phyloP scores from a whole-genome alignment of 1,140 invertebrate species.

The Ceratina japonica region DNA sequence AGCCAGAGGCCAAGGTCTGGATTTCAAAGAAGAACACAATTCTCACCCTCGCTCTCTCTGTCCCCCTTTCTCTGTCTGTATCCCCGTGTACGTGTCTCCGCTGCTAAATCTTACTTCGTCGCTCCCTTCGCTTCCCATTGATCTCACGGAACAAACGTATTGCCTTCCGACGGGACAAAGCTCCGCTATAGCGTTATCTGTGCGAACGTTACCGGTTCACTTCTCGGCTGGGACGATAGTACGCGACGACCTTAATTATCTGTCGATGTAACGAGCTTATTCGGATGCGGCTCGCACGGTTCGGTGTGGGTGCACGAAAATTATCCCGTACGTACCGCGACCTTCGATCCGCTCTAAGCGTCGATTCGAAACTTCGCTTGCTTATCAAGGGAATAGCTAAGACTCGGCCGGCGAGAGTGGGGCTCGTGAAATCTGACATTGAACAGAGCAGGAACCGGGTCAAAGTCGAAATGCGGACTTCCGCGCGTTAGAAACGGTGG shows the following conservation, averaged over 20 bases:
- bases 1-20: slow-evolving; percentile 48
- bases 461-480: slow-evolving; percentile 5
- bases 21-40: slow-evolving; percentile 42
- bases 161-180: slow-evolving; percentile 18
- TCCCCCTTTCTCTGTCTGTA: not conserved
- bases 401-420: no score
- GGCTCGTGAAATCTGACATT: slow-evolving; percentile 19
- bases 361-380: slow-evolving; percentile 9
- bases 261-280: slow-evolving; percentile 24
- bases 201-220: not conserved
- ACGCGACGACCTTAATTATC: slow-evolving; percentile 38
- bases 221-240: slow-evolving; percentile 3
- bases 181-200: slow-evolving; percentile 21
- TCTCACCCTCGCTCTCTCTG: not conserved
- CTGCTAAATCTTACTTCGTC: not conserved
- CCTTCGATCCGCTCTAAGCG: slow-evolving; percentile 1
- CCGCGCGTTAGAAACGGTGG: slow-evolving; percentile 1
- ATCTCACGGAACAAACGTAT: slow-evolving; percentile 44
- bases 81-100: not conserved
- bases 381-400: slow-evolving; percentile 15
- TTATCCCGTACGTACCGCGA: not conserved
- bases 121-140: not conserved
- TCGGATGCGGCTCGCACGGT: not conserved
- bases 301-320: not conserved
- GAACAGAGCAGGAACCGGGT: slow-evolving; percentile 10